phyloP scores from a whole-genome alignment of 2,888 invertebrate species.

The Dysmachus trigonus region DNA sequence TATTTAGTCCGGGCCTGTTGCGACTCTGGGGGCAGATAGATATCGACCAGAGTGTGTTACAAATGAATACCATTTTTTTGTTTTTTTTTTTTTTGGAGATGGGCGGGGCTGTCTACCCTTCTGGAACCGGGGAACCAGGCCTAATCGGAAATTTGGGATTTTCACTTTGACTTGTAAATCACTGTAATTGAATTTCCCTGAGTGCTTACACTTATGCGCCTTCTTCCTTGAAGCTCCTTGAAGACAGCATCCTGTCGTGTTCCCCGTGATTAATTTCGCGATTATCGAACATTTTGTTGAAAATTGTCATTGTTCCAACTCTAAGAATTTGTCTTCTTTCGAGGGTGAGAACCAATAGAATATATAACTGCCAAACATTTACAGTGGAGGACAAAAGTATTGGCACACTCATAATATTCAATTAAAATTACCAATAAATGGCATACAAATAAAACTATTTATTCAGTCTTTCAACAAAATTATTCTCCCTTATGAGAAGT shows the following conservation, averaged over 20 bases:
- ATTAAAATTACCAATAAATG: too few species aligned
- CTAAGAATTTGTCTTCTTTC: neutral
- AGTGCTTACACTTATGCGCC: neutral
- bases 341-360: neutral
- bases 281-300: neutral
- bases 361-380: too few species aligned
- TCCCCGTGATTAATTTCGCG: neutral
- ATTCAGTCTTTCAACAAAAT: too few species aligned
- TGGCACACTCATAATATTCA: too few species aligned
- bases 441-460: too few species aligned
- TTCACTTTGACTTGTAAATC: constrained; percentile 31
- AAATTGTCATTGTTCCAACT: neutral
- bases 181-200: neutral
- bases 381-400: too few species aligned
- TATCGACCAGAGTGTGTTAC: constrained; percentile 35
- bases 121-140: neutral
- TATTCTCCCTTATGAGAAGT: too few species aligned
- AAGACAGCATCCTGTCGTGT: neutral
- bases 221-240: neutral
- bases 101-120: neutral
- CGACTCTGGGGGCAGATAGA: neutral
- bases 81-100: constrained; percentile 10
- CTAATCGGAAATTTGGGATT: constrained; percentile 13
- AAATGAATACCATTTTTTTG: constrained; percentile 37
- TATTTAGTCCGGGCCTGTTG: neutral